phyloP scores from a whole-genome alignment of 2,797 vertebrate genomes.

The Tokudaia tokunoshimensis region DNA sequence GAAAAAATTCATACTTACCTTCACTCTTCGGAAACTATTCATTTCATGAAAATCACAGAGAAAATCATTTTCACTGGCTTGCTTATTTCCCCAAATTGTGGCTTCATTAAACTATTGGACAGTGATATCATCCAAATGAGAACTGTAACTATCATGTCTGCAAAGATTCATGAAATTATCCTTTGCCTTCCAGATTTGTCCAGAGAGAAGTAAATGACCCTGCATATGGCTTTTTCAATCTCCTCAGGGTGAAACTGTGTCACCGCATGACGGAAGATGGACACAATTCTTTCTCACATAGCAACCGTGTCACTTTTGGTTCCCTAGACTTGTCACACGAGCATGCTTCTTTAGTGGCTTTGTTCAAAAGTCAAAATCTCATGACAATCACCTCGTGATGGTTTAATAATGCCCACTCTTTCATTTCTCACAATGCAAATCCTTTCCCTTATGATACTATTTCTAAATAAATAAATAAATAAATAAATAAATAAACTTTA shows the following conservation, averaged over 20 bases:
- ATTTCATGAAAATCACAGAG: not conserved
- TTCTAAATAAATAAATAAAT: not conserved
- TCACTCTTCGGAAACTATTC: not conserved
- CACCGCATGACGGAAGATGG: not conserved
- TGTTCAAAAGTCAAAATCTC: not conserved
- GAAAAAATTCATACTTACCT: not conserved
- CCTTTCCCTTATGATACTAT: not conserved
- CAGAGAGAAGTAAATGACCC: not conserved
- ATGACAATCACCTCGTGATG: not conserved
- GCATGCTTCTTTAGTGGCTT: not conserved
- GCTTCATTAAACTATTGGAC: not conserved
- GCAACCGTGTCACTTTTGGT: rapidly evolving
- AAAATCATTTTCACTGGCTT: not conserved
- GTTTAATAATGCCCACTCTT: not conserved
- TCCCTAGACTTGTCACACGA: not conserved
- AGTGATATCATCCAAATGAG: not conserved
- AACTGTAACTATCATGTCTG: not conserved
- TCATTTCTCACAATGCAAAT: not conserved
- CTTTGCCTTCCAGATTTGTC: not conserved
- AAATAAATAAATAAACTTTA: not conserved
- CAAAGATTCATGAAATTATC: not conserved
- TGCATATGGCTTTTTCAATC: not conserved
- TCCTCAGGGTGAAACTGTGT: not conserved
- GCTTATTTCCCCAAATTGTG: not conserved
- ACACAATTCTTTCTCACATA: not conserved